Conservation (phyloP, 2,797 vertebrate species). For the Melanotaenia parkinsoni region DNA sequence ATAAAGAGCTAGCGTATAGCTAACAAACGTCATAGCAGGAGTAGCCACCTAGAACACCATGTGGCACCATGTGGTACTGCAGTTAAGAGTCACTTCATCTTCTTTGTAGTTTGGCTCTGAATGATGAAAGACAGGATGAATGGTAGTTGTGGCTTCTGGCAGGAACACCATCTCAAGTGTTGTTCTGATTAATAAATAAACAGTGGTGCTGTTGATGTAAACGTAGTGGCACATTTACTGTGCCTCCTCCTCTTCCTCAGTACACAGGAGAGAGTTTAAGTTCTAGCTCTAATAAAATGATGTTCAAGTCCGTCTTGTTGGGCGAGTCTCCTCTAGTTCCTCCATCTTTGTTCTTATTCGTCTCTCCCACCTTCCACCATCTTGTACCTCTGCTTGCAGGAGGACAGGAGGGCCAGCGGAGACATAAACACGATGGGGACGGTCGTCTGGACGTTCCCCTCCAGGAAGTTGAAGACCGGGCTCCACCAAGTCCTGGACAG, state of each 20-base stretch:
- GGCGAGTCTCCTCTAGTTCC: too few relatives aligned
- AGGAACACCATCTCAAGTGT: neutral
- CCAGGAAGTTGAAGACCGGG: conserved; percentile 90
- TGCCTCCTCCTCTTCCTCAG: conserved; percentile 12
- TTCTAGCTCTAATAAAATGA: conserved; percentile 1
- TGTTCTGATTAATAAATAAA: neutral
- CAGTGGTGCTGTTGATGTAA: conserved; percentile 11
- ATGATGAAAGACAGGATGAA: neutral
- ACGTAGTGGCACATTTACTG: neutral
- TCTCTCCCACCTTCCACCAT: conserved; percentile 66
- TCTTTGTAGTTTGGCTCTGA: neutral
- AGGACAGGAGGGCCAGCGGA: conserved; percentile 61
- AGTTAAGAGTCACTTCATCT: neutral
- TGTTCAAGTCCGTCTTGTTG: neutral
- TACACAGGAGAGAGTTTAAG: neutral
- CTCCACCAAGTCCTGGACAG: conserved; percentile 91
- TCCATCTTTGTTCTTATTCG: conserved; percentile 39
- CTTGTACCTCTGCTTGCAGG: conserved; percentile 68
- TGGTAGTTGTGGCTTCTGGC: neutral
- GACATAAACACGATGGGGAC: conserved; percentile 88
- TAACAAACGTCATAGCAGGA: neutral
- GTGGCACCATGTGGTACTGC: neutral
- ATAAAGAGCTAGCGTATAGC: neutral
- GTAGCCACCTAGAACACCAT: neutral
- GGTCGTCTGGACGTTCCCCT: conserved; percentile 88